phyloP scores from a whole-genome alignment of 2,797 vertebrate species.

The Micrastur ruficollis region DNA sequence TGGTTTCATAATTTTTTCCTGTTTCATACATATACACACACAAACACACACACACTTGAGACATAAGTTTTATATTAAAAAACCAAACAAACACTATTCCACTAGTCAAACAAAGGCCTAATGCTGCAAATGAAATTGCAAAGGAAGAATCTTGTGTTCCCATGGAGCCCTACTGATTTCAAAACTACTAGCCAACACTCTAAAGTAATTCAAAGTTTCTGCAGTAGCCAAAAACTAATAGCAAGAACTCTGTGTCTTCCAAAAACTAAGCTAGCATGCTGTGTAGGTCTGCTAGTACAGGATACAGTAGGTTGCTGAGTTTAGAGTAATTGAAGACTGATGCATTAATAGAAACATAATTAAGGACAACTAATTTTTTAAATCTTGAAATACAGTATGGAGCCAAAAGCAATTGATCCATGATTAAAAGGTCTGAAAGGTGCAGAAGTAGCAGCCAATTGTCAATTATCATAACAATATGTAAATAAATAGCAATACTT shows the following conservation, averaged over 20 bases:
- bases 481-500: neutral
- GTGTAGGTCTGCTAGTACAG: neutral
- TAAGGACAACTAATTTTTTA: neutral
- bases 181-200: neutral
- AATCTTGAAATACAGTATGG: neutral
- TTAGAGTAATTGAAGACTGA: neutral
- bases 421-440: neutral
- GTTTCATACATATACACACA: neutral
- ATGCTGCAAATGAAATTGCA: neutral
- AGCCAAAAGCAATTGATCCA: neutral
- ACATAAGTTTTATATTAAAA: neutral
- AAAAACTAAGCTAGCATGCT: neutral
- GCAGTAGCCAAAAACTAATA: neutral
- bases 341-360: neutral
- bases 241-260: neutral
- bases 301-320: conserved; percentile 19
- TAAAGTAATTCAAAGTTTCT: neutral
- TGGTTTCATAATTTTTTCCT: neutral
- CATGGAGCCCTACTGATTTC: neutral
- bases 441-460: neutral
- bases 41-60: neutral
- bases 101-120: neutral
- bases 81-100: neutral
- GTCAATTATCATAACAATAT: neutral
- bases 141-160: neutral